Percentiles rank a stretch among this genome's conserved stretches.
phyloP scores from a whole-genome alignment of 2,888 invertebrate genomes.

The Drosophila putrida region DNA sequence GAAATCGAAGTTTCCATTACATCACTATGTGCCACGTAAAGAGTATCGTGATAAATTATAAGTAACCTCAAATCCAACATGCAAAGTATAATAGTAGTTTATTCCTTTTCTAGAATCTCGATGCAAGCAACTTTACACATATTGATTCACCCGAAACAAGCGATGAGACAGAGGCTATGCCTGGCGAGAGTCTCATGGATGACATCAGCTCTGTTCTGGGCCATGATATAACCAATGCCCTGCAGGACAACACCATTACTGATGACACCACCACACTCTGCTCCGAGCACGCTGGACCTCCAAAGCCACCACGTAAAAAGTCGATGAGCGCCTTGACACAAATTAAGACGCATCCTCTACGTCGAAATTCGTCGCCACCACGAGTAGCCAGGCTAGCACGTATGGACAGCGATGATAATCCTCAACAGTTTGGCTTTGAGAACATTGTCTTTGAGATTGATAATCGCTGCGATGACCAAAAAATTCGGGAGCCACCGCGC shows the following conservation, averaged over 20 bases:
- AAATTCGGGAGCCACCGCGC: conserved; percentile 87
- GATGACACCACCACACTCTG: conserved; percentile 90
- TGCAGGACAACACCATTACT: conserved; percentile 90
- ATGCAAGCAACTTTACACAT: conserved; percentile 88
- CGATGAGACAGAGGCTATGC: conserved; percentile 90
- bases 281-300: conserved; percentile 82
- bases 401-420: conserved; percentile 85
- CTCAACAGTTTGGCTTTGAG: conserved; percentile 89
- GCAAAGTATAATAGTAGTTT: neutral
- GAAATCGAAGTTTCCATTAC: too few species aligned
- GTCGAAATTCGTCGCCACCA: conserved; percentile 86
- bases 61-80: too few species aligned
- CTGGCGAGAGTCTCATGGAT: conserved; percentile 92
- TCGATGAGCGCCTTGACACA: conserved; percentile 58
- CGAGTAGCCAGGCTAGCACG: conserved; percentile 85
- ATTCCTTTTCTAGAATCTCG: conserved; percentile 82
- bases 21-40: too few species aligned
- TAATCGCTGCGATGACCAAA: conserved; percentile 86
- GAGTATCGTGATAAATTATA: too few species aligned
- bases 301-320: conserved; percentile 74
- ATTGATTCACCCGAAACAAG: conserved; percentile 94
- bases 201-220: conserved; percentile 91
- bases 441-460: conserved; percentile 89
- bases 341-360: conserved; percentile 74
- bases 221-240: conserved; percentile 89